Evolutionary conservation across 1,140 invertebrate species (phyloP).

Genomic region (Drosophila sproati): DNA sequence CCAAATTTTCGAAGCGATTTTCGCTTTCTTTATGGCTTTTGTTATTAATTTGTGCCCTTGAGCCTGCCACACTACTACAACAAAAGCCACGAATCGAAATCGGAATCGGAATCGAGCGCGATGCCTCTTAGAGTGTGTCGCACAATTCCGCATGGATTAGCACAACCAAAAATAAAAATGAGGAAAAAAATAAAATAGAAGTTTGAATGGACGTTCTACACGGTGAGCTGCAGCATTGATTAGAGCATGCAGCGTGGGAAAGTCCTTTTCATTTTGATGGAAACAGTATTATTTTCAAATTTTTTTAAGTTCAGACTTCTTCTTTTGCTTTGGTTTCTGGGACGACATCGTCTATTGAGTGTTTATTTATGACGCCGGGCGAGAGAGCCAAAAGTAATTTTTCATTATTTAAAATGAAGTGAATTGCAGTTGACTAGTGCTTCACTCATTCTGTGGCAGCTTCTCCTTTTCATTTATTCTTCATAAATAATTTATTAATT

Average conservation of each 20-base stretch:
- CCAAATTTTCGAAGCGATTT: constrained; percentile 56
- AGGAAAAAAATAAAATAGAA: neutral
- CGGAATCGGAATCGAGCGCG: constrained; percentile 16
- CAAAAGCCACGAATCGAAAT: constrained; percentile 20
- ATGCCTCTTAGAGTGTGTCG: constrained; percentile 22
- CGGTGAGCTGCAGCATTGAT: constrained; percentile 58
- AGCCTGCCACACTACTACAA: constrained; percentile 11
- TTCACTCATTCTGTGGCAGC: constrained; percentile 25
- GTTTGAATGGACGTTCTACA: constrained; percentile 39
- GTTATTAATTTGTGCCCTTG: constrained; percentile 67
- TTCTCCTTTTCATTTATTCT: constrained; percentile 70
- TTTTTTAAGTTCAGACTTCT: neutral
- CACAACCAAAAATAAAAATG: constrained; percentile 17
- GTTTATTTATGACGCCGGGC: constrained; percentile 74
- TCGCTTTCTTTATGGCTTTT: constrained; percentile 42
- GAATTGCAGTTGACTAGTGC: constrained; percentile 66
- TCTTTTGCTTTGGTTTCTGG: constrained; percentile 7
- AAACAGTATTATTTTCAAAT: constrained; percentile 7
- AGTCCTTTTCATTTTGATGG: constrained; percentile 33
- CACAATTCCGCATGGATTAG: constrained; percentile 66
- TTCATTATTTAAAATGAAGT: constrained; percentile 82
- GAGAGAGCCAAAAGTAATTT: constrained; percentile 71
- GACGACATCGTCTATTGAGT: constrained; percentile 43
- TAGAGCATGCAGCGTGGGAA: constrained; percentile 25
- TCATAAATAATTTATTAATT: constrained; percentile 83